Evolutionary conservation across 2,113 vertebrate genomes (phyloP).

Genomic region (Macquaria australasica): DNA sequence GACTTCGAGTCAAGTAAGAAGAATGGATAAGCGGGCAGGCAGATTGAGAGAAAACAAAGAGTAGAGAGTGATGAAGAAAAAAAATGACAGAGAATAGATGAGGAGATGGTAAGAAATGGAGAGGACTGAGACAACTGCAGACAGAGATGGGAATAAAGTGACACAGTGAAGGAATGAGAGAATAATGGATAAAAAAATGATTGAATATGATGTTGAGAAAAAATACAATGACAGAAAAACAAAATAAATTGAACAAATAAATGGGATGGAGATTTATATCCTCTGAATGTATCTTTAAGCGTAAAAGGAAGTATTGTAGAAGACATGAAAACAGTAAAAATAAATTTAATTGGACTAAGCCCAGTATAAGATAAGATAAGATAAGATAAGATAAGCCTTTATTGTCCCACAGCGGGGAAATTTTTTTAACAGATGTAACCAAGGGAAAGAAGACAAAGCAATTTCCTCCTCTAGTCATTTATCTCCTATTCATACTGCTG

Average conservation of each 20-base stretch:
- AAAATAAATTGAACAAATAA: background rate
- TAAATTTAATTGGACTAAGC: background rate
- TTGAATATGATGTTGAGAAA: background rate
- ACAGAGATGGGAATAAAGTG: background rate
- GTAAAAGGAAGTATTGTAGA: background rate
- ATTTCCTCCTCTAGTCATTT: background rate
- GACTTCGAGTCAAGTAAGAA: conserved; percentile 30
- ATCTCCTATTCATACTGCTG: background rate
- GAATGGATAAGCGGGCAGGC: conserved; percentile 26
- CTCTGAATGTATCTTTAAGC: background rate
- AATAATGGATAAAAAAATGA: background rate
- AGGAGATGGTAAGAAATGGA: background rate
- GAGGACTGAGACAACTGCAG: conserved; percentile 1
- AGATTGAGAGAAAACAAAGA: background rate
- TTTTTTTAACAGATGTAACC: background rate
- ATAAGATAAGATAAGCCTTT: too few species aligned
- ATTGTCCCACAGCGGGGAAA: too few species aligned
- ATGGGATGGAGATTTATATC: background rate
- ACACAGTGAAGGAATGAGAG: background rate
- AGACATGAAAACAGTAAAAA: background rate
- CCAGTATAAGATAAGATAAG: too few species aligned
- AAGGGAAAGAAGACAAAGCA: background rate
- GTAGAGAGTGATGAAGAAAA: background rate
- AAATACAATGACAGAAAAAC: background rate
- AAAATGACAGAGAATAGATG: conserved; percentile 1